phyloP scores from a whole-genome alignment of 35 echinoderm and acorn worm genomes.

The Stichopus chloronotus region DNA sequence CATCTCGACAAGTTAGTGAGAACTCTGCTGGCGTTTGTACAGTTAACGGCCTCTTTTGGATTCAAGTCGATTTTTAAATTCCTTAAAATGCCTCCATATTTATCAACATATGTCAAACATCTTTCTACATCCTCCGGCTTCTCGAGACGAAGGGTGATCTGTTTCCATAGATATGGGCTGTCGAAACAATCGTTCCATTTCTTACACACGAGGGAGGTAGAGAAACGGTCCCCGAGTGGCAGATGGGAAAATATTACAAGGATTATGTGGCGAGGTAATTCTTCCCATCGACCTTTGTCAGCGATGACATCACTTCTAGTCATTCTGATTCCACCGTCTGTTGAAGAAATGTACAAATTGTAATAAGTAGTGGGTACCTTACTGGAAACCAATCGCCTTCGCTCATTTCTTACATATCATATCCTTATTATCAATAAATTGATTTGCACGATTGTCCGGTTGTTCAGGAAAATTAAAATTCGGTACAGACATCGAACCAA shows the following conservation, averaged over 20 bases:
- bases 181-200: conserved; percentile 75
- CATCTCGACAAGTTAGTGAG: conserved; percentile 61
- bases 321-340: neutral
- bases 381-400: neutral
- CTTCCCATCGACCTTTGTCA: conserved; percentile 42
- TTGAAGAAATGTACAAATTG: neutral
- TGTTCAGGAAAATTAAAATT: too few species aligned
- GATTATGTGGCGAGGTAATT: conserved; percentile 88
- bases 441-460: too few species aligned
- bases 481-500: too few species aligned
- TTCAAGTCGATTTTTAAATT: conserved; percentile 63
- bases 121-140: conserved; percentile 36
- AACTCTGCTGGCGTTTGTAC: conserved; percentile 71
- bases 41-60: conserved; percentile 65
- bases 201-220: conserved; percentile 69
- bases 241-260: conserved; percentile 76
- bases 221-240: conserved; percentile 54
- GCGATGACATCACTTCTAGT: conserved; percentile 10
- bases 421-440: too few species aligned
- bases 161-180: conserved; percentile 70
- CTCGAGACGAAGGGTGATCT: conserved; percentile 72
- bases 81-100: conserved; percentile 72
- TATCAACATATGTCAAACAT: conserved; percentile 70
- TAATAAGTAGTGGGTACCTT: neutral
- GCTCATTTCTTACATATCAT: neutral